phyloP scores from a whole-genome alignment of 1,140 invertebrate genomes.

The Plutomurus gul region DNA sequence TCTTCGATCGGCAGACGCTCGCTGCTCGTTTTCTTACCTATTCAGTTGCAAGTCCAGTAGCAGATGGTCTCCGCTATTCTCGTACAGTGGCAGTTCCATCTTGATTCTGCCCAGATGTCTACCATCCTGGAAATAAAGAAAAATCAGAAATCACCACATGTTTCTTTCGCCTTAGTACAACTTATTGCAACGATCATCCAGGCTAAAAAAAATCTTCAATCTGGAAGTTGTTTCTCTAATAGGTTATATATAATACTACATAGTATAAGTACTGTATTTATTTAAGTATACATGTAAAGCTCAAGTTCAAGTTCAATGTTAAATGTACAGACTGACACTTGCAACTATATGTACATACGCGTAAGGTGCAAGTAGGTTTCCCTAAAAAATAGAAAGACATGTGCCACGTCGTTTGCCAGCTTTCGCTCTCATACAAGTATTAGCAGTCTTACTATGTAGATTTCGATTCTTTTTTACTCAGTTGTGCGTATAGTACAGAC shows the following conservation, averaged over 20 bases:
- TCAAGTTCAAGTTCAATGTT: background rate
- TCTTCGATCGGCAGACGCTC: too few relatives aligned
- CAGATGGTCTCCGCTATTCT: background rate
- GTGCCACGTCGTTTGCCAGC: background rate
- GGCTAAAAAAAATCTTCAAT: background rate
- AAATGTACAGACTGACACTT: background rate
- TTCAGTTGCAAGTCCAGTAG: constrained; percentile 77
- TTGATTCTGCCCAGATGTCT: background rate
- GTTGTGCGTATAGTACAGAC: background rate
- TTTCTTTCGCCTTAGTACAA: background rate
- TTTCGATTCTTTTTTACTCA: background rate
- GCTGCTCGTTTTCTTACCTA: constrained; percentile 57
- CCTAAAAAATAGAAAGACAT: background rate
- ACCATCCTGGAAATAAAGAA: background rate
- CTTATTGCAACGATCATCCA: background rate
- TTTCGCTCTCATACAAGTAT: background rate
- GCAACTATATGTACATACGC: background rate
- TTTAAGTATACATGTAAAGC: background rate
- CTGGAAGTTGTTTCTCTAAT: too few relatives aligned
- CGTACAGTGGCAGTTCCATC: background rate
- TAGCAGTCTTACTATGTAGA: background rate
- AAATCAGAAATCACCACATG: background rate
- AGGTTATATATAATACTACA: too few relatives aligned
- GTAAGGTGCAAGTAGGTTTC: background rate
- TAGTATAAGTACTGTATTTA: background rate